phyloP scores from a whole-genome alignment of 1,140 invertebrate species.

The Pachypsylla venusta region DNA sequence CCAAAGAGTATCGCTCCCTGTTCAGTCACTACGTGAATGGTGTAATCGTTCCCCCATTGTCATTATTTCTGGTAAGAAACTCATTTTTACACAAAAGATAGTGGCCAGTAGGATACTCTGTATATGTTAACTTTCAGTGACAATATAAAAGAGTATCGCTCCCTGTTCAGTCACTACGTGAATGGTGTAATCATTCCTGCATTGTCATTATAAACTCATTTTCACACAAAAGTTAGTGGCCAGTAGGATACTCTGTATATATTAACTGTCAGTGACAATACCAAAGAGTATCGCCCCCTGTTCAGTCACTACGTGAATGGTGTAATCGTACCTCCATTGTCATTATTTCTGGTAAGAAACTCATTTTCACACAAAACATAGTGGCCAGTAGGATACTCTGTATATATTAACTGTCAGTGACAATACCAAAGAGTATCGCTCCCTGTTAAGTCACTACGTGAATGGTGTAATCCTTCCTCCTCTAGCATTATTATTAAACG shows the following conservation, averaged over 20 bases:
- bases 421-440: slow-evolving; percentile 1
- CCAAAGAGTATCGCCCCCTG: not conserved
- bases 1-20: not conserved
- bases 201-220: not conserved
- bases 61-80: slow-evolving; percentile 1
- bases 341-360: slow-evolving; percentile 1
- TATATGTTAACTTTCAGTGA: too few species aligned
- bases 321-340: not conserved
- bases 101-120: too few species aligned
- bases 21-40: slow-evolving; percentile 3
- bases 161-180: not conserved
- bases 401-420: too few species aligned
- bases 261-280: too few species aligned
- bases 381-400: too few species aligned
- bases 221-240: too few species aligned
- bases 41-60: not conserved
- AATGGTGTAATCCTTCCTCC: not conserved
- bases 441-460: not conserved
- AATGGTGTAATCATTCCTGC: not conserved
- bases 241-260: too few species aligned
- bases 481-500: too few species aligned
- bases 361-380: too few species aligned
- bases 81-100: too few species aligned
- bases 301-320: slow-evolving; percentile 3
- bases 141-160: not conserved